Evolutionary conservation across 2,888 invertebrate species (phyloP).

Genomic region (Drosophila bunnanda): DNA sequence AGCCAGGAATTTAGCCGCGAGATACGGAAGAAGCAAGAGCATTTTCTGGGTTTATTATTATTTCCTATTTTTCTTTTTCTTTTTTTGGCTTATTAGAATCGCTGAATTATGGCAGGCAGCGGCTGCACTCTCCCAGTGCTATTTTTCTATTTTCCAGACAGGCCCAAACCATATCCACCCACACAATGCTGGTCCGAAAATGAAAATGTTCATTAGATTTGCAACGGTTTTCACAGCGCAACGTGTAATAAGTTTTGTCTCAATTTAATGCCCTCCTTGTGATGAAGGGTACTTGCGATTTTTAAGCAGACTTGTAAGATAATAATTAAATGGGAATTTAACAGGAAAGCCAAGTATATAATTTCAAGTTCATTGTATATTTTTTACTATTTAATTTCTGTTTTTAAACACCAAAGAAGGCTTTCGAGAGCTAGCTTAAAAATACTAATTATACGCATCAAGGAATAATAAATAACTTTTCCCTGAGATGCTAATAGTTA

Average conservation of each 20-base stretch:
- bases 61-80: constrained; percentile 12
- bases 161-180: constrained; percentile 53
- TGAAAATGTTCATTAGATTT: constrained; percentile 78
- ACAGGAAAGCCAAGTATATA: too few relatives aligned
- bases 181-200: constrained; percentile 61
- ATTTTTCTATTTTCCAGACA: constrained; percentile 6
- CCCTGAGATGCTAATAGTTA: background rate
- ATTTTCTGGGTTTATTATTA: constrained; percentile 1
- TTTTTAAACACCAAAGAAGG: background rate
- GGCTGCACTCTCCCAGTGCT: constrained; percentile 29
- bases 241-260: constrained; percentile 70
- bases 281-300: background rate
- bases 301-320: background rate
- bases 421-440: background rate
- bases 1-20: constrained; percentile 60
- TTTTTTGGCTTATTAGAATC: constrained; percentile 71
- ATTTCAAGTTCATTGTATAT: background rate
- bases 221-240: constrained; percentile 73
- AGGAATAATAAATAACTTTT: background rate
- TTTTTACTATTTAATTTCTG: background rate
- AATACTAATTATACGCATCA: background rate
- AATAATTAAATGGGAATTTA: background rate
- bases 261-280: constrained; percentile 30
- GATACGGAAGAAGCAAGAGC: constrained; percentile 21
- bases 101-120: constrained; percentile 70